phyloP scores from a whole-genome alignment of 2,888 invertebrate species.

The Arge pagana region DNA sequence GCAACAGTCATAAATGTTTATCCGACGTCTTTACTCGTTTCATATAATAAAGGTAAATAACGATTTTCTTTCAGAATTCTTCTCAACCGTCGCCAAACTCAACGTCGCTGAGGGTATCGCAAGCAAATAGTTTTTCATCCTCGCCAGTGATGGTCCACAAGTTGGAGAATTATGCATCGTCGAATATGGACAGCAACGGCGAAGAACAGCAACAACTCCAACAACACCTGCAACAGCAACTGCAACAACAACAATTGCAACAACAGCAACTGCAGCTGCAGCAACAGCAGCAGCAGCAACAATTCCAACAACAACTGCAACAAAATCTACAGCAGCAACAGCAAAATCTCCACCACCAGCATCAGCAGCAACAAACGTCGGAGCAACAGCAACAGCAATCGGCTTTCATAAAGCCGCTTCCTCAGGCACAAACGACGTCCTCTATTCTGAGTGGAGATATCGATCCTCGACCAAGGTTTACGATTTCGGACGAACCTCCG shows the following conservation, averaged over 20 bases:
- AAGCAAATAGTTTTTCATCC: constrained; percentile 50
- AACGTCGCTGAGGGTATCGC: constrained; percentile 48
- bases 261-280: constrained; percentile 57
- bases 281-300: constrained; percentile 44
- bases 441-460: constrained; percentile 3
- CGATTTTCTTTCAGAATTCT: constrained; percentile 39
- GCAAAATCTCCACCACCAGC: too few species aligned
- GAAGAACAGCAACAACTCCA: constrained; percentile 28
- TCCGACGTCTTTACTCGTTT: not conserved
- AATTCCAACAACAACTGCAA: constrained; percentile 21
- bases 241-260: constrained; percentile 54
- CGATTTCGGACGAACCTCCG: constrained; percentile 39
- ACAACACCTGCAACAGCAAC: constrained; percentile 32
- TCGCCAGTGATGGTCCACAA: constrained; percentile 54
- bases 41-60: not conserved
- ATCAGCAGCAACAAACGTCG: constrained; percentile 31
- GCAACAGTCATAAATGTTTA: not conserved
- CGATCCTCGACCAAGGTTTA: not conserved
- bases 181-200: constrained; percentile 26
- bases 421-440: constrained; percentile 18
- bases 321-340: too few species aligned
- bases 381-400: constrained; percentile 37
- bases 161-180: constrained; percentile 48
- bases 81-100: constrained; percentile 44
- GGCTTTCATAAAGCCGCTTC: constrained; percentile 54